Percentiles rank a stretch among this genome's conserved stretches.
Evolutionary conservation across 2,797 vertebrate species (phyloP).

Genomic region (Eulemur rubriventer): DNA sequence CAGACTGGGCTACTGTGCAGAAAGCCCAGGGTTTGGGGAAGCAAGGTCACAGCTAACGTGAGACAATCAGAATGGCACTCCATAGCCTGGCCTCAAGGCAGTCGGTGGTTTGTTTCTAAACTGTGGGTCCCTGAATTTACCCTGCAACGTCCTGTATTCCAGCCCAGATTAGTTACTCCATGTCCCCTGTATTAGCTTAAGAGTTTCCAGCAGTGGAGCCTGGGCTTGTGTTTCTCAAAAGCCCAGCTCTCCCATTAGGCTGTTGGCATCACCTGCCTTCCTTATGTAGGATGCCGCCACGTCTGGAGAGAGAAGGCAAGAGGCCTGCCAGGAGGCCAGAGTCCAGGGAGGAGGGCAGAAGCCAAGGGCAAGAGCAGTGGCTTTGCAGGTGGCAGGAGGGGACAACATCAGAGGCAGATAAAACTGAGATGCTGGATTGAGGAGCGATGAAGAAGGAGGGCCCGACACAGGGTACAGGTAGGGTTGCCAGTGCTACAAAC

Average conservation of each 20-base stretch:
- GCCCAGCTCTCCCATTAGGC: not conserved
- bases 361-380: not conserved
- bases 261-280: not conserved
- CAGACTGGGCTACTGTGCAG: not conserved
- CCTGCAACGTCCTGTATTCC: not conserved
- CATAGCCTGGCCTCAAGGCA: not conserved
- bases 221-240: not conserved
- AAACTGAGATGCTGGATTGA: not conserved
- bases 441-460: too few relatives aligned
- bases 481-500: not conserved
- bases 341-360: not conserved
- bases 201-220: not conserved
- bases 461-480: accelerated
- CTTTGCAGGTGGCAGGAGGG: not conserved
- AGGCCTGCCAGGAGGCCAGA: not conserved
- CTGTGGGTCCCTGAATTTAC: accelerated
- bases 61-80: not conserved
- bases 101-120: not conserved
- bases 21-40: not conserved
- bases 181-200: not conserved
- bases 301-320: not conserved
- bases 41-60: not conserved
- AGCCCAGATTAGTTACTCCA: not conserved
- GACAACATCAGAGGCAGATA: not conserved
- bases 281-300: not conserved